A percentile compares a stretch with the other conserved stretches of the same genome.
Evolutionary conservation across 2,113 vertebrate genomes (phyloP).

Genomic region (Leucoraja erinaceus): DNA sequence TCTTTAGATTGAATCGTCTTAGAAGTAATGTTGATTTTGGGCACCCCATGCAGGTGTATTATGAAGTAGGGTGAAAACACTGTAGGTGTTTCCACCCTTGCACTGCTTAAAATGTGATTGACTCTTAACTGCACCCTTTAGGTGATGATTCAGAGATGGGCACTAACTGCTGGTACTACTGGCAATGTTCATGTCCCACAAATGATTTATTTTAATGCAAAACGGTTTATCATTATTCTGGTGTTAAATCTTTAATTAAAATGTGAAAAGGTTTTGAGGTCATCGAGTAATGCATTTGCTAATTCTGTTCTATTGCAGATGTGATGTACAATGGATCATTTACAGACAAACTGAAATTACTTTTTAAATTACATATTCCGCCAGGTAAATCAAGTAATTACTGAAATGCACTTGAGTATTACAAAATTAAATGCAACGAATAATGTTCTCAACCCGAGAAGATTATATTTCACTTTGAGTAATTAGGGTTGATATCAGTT

Average conservation of each 20-base stretch:
- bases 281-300: background rate
- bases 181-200: too few species aligned
- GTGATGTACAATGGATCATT: conserved; percentile 81
- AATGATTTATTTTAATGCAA: background rate
- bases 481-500: conserved; percentile 15
- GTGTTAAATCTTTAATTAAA: background rate
- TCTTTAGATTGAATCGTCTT: too few species aligned
- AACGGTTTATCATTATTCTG: background rate
- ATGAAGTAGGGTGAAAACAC: background rate
- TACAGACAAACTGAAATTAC: conserved; percentile 89
- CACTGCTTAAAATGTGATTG: too few species aligned
- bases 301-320: conserved; percentile 60
- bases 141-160: too few species aligned
- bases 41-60: background rate
- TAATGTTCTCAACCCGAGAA: background rate
- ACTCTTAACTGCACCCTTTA: too few species aligned
- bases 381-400: conserved; percentile 66
- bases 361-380: conserved; percentile 92
- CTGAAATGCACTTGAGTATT: conserved; percentile 6
- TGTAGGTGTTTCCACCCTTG: background rate
- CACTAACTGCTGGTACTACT: too few species aligned
- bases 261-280: background rate
- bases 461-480: background rate
- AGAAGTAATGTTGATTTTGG: background rate
- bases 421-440: background rate